Evolutionary conservation across 2,113 vertebrate species (phyloP).

Genomic region (Tretioscincus oriximinensis): DNA sequence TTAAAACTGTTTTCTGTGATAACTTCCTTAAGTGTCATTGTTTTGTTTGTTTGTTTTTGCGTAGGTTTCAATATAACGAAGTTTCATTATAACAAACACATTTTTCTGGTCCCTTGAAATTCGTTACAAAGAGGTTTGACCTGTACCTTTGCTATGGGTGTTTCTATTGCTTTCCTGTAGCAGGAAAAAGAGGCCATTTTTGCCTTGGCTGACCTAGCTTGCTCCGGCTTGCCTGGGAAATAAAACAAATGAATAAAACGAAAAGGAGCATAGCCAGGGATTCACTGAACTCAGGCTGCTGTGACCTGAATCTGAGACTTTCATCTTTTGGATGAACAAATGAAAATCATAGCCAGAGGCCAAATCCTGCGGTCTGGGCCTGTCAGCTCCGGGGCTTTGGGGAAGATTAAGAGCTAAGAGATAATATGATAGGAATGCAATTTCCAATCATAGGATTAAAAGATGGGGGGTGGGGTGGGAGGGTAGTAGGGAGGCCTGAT

Average conservation of each 20-base stretch:
- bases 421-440: not conserved
- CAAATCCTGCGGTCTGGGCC: not conserved
- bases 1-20: no score
- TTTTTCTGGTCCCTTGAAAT: no score
- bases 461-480: not conserved
- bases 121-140: no score
- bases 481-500: not conserved
- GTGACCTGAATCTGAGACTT: not conserved
- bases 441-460: constrained; percentile 14
- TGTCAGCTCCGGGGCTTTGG: not conserved
- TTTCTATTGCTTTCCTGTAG: not conserved
- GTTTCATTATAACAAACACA: no score
- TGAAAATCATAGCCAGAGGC: not conserved
- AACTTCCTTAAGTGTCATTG: no score
- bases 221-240: no score
- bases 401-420: constrained; percentile 4
- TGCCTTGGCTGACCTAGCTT: not conserved
- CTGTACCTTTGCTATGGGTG: not conserved
- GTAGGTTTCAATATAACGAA: no score
- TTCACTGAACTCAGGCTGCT: no score
- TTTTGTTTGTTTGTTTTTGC: no score
- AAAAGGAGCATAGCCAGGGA: no score
- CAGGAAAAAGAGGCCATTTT: not conserved
- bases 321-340: constrained; percentile 2
- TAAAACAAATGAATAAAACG: no score